These are phyloP conservation scores for Lumbricus terrestris DNA, from an alignment of 2,888 invertebrate genomes.

Conservation along the genomic window DNA sequence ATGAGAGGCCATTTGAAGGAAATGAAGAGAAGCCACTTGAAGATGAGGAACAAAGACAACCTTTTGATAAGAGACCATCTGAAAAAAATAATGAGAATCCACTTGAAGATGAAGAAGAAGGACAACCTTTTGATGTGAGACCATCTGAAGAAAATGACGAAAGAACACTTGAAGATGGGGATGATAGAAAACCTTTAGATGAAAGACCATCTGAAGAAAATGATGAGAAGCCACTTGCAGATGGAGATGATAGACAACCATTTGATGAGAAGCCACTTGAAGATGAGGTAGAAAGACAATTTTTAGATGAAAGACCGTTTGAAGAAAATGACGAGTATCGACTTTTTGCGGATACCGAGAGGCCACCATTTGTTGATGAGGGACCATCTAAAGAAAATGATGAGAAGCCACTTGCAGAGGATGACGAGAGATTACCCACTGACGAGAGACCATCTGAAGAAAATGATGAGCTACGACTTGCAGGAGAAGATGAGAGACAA, in stretches of 20 bases:
- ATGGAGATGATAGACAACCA: background rate
- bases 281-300: background rate
- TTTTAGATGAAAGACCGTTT: background rate
- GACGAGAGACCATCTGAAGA: background rate
- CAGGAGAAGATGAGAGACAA: background rate
- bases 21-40: background rate
- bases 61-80: background rate
- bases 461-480: background rate
- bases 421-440: background rate
- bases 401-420: background rate
- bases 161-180: background rate
- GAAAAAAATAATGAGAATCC: background rate
- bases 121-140: too few species aligned
- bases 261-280: background rate
- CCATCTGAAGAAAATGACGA: background rate
- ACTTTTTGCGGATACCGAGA: background rate
- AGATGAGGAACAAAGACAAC: background rate
- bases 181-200: background rate
- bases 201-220: background rate
- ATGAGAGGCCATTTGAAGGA: background rate
- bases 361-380: background rate
- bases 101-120: background rate
- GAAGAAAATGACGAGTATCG: background rate
- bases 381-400: background rate
- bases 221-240: background rate